Evolutionary conservation across 2,888 invertebrate genomes (phyloP), one percentile per base, ranked within the genome.

Genomic region (Hemaris fuciformis): DNA sequence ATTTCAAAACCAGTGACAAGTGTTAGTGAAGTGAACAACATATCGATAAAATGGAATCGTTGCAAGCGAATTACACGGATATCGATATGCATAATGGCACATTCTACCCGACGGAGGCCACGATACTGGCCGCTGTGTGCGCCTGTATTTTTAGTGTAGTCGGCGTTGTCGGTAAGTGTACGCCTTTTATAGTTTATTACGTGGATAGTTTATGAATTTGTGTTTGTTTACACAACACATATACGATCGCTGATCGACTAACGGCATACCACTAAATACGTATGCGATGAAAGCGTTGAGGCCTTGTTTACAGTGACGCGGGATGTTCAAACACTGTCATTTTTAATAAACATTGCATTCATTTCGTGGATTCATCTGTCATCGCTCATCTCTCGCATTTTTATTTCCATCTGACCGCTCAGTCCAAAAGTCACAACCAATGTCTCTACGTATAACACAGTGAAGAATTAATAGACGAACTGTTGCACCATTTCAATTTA

Each of bases 61-160:
- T 38, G 38, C 38, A 68, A 63, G 74, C 76, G 60, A 79, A 75
- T 70, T 67, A 71, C 72, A 70, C 73, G 58, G 80, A 73, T 56
- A 87, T 87, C 85, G 87, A 85, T 65, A 64, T 73, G 60, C 75
- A 84, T 68, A 81, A 91, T 75, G 73, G 83, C 64, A 80, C 87
- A 63, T 80, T 89, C 67, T 97, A 96, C 82, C 96, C 97, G 20
- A 93, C 95, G 70, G 94, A 94, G 68, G 95, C 96, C 56, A 96
- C 97, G 34, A 93, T 97, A 73, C 91, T 96, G 77, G 97, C 97
- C 18, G 96, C 97, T 27, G 93, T 93, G 62, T 96, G 96, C 83
- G 97, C 97, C 41, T 95, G 96, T 73, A 81, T 96, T 61, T 97
- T 97, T 89, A 95, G 96, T 79, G 85, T 96, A 62, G 92, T 97